These are phyloP conservation scores for Cyclopterus lumpus DNA, from an alignment of 2,797 vertebrate species.

Conservation along the genomic window DNA sequence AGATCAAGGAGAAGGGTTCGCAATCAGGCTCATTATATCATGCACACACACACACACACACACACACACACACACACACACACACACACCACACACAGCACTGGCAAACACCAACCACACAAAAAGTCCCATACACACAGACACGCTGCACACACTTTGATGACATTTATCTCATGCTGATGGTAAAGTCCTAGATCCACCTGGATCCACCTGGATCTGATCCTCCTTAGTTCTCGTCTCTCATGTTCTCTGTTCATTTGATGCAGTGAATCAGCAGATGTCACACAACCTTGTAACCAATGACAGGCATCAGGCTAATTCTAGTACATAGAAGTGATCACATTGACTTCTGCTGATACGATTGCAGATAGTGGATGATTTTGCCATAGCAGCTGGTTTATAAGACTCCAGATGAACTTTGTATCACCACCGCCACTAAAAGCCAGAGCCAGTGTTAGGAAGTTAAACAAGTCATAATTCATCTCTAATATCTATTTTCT, in stretches of 20 bases:
- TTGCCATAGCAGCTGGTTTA: too few species aligned
- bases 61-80: slow-evolving; percentile 19
- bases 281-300: neutral
- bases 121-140: slow-evolving; percentile 6
- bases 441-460: too few species aligned
- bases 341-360: too few species aligned
- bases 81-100: slow-evolving; percentile 8
- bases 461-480: too few species aligned
- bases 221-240: neutral
- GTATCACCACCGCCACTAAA: too few species aligned
- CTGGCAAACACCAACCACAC: slow-evolving; percentile 10
- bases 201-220: neutral
- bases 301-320: neutral
- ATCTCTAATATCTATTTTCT: too few species aligned
- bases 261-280: slow-evolving; percentile 5
- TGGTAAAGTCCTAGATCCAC: slow-evolving; percentile 2
- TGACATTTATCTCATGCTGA: slow-evolving; percentile 16
- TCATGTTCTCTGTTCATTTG: neutral
- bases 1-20: slow-evolving; percentile 53
- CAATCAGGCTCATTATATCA: slow-evolving; percentile 39
- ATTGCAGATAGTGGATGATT: too few species aligned
- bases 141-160: slow-evolving; percentile 8
- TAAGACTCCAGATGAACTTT: too few species aligned
- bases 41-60: slow-evolving; percentile 9
- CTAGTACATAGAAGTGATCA: too few species aligned